Conservation (phyloP, 2,113 vertebrate genomes). For the Eira barbara region DNA sequence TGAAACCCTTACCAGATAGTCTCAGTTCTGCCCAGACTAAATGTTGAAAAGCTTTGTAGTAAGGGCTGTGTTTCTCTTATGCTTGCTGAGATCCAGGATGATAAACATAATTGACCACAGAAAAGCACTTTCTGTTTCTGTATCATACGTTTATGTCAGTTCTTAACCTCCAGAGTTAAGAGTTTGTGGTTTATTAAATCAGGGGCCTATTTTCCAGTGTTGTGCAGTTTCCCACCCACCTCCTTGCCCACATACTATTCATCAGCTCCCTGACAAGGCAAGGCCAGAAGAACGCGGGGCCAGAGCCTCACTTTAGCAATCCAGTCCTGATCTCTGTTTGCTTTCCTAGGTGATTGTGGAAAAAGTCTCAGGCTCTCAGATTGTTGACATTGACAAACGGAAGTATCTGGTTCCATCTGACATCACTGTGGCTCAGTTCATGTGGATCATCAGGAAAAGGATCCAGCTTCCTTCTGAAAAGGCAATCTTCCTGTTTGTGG, state of each 20-base stretch:
- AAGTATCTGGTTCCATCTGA: constrained; percentile 99
- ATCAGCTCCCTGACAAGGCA: background rate
- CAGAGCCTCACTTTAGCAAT: background rate
- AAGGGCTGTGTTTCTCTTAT: background rate
- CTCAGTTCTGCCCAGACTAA: background rate
- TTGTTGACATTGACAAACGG: constrained; percentile 98
- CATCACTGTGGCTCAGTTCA: constrained; percentile 99
- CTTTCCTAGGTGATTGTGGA: constrained; percentile 95
- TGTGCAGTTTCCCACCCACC: background rate
- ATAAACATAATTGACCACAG: constrained; percentile 49
- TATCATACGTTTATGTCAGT: background rate
- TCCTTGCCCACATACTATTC: background rate
- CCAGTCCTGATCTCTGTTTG: background rate
- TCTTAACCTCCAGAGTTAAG: constrained; percentile 5
- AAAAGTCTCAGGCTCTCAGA: constrained; percentile 98
- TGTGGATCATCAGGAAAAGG: constrained; percentile 99
- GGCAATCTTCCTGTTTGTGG: constrained; percentile 99
- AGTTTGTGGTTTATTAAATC: constrained; percentile 38
- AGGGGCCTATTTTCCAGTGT: background rate
- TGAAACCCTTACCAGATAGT: background rate
- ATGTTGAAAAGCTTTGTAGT: constrained; percentile 41
- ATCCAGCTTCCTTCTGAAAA: constrained; percentile 99
- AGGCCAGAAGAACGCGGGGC: background rate
- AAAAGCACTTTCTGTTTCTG: constrained; percentile 43
- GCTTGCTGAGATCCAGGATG: background rate